phyloP scores from a whole-genome alignment of 2,797 vertebrate species.

The Dallia pectoralis region DNA sequence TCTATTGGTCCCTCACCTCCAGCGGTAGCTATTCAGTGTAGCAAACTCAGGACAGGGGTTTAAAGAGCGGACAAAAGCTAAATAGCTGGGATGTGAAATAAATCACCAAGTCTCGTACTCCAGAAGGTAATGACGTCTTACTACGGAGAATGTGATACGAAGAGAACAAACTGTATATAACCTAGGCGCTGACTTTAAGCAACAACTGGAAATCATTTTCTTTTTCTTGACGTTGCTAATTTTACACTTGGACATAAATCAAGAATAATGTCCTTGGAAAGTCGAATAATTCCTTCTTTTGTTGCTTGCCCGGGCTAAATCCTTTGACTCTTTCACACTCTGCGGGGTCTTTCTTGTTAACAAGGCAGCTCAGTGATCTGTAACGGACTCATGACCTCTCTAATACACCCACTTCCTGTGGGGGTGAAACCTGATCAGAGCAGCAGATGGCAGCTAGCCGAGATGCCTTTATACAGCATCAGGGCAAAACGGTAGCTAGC shows the following conservation, averaged over 20 bases:
- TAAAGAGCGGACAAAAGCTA: neutral
- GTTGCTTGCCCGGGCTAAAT: constrained; percentile 14
- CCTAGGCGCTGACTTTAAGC: neutral
- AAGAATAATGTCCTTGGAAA: neutral
- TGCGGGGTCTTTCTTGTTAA: constrained; percentile 45
- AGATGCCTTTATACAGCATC: constrained; percentile 45
- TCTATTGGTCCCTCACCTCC: neutral
- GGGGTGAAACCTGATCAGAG: constrained; percentile 61
- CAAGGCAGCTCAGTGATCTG: constrained; percentile 35
- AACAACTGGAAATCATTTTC: neutral
- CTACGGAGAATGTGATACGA: neutral
- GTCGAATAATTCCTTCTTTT: neutral
- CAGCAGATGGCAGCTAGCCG: constrained; percentile 45
- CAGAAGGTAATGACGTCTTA: constrained; percentile 28
- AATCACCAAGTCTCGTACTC: constrained; percentile 13
- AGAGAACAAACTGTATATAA: neutral
- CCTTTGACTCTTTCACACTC: constrained; percentile 20
- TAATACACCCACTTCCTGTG: constrained; percentile 56
- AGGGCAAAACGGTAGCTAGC: constrained; percentile 30
- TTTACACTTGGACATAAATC: too few species aligned
- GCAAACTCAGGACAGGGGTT: constrained; percentile 18
- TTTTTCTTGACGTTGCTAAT: too few species aligned
- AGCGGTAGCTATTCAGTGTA: neutral
- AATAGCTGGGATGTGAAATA: constrained; percentile 24
- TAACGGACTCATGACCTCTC: constrained; percentile 48